A percentile compares a stretch with the other conserved stretches of the same genome.
Evolutionary conservation across 2,113 vertebrate species (phyloP).

Genomic region (Corythoichthys haematopterus): DNA sequence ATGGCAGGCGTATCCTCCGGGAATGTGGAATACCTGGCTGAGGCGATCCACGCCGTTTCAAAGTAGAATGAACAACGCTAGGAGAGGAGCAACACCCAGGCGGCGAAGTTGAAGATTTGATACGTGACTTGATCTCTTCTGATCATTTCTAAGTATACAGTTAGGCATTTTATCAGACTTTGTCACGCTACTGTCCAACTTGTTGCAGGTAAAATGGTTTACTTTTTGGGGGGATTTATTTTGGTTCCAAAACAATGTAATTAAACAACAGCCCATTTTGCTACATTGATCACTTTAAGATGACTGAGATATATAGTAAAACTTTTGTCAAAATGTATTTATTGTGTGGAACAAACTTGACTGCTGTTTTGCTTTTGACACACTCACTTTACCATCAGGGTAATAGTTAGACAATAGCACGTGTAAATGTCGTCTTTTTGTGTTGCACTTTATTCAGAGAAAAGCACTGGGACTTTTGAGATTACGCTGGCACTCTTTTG

Average conservation of each 20-base stretch:
- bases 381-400: conserved; percentile 8
- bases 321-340: conserved; percentile 33
- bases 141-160: conserved; percentile 27
- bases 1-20: conserved; percentile 87
- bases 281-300: conserved; percentile 6
- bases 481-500: conserved; percentile 13
- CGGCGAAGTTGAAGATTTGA: conserved; percentile 22
- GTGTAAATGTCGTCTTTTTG: conserved; percentile 17
- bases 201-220: conserved; percentile 21
- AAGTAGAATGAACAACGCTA: conserved; percentile 71
- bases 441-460: conserved; percentile 54
- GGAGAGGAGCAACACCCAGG: conserved; percentile 29
- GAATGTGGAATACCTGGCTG: conserved; percentile 88
- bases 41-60: conserved; percentile 88
- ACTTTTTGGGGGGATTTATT: conserved; percentile 1
- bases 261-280: conserved; percentile 13
- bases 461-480: conserved; percentile 31
- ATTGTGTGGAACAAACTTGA: conserved; percentile 34
- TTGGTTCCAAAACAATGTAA: neutral
- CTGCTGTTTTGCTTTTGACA: conserved; percentile 24
- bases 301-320: conserved; percentile 14
- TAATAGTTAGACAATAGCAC: conserved; percentile 1
- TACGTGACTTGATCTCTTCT: conserved; percentile 18
- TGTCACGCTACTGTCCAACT: conserved; percentile 17
- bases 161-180: conserved; percentile 39